Evolutionary conservation across 1,140 invertebrate species (phyloP).

Genomic region (Nautilus pompilius): DNA sequence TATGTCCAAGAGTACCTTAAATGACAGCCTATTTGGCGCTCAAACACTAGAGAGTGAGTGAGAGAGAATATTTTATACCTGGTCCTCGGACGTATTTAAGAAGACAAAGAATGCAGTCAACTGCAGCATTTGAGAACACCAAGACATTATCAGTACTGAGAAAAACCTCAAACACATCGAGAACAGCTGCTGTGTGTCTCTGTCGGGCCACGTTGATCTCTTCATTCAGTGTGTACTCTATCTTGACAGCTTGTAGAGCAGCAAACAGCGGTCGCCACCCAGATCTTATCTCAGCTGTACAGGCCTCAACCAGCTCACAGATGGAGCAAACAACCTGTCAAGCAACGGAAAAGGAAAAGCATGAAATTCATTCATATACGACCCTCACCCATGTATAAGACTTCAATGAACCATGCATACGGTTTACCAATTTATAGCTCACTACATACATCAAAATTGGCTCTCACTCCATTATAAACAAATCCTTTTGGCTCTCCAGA

Average conservation of each 20-base stretch:
- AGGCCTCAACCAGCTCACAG: conserved; percentile 92
- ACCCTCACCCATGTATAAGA: background rate
- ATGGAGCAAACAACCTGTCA: conserved; percentile 91
- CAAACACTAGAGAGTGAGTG: no score
- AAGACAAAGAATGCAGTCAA: conserved; percentile 88
- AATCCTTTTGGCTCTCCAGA: no score
- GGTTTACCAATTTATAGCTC: no score
- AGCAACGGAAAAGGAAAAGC: conserved; percentile 38
- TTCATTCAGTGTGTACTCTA: conserved; percentile 55
- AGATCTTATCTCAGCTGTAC: conserved; percentile 84
- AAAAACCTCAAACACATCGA: conserved; percentile 91
- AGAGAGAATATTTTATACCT: no score
- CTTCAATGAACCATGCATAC: no score
- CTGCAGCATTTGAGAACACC: conserved; percentile 88
- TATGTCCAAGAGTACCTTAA: no score
- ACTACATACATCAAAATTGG: no score
- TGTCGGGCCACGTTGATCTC: conserved; percentile 53
- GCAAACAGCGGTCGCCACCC: conserved; percentile 92
- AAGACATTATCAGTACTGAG: conserved; percentile 86
- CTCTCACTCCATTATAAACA: no score
- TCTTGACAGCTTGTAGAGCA: conserved; percentile 74
- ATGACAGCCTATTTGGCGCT: no score
- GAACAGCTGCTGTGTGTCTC: conserved; percentile 67
- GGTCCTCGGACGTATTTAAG: conserved; percentile 66
- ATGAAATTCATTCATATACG: background rate